Conservation (phyloP, 2,888 invertebrate genomes). For the Priocnemis perturbator region DNA sequence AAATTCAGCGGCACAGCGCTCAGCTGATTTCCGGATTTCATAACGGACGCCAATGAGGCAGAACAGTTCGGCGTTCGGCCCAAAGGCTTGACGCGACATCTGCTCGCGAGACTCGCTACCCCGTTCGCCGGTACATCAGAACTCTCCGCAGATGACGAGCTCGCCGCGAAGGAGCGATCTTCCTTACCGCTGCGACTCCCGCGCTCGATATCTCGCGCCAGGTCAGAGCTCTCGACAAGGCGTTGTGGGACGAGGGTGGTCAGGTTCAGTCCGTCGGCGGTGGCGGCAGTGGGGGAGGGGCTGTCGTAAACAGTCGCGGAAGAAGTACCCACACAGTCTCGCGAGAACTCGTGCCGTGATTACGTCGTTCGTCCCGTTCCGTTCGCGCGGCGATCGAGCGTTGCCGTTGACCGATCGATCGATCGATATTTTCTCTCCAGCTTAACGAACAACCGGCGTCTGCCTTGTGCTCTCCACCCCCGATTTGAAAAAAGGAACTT, state of each 20-base stretch:
- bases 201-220: conserved; percentile 15
- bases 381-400: no score
- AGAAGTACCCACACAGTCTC: conserved; percentile 57
- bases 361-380: conserved; percentile 33
- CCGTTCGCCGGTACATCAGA: no score
- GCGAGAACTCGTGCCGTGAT: conserved; percentile 56
- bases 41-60: no score
- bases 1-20: no score
- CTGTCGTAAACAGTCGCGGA: conserved; percentile 46
- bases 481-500: no score
- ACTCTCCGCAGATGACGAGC: no score
- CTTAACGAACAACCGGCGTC: neutral
- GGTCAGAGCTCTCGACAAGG: conserved; percentile 29
- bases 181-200: conserved; percentile 14
- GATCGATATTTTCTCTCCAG: neutral
- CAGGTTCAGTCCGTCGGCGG: neutral
- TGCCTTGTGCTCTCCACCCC: no score
- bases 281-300: conserved; percentile 21
- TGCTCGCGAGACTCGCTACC: no score
- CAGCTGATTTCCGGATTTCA: no score
- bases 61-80: no score
- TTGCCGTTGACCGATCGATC: neutral
- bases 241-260: conserved; percentile 20
- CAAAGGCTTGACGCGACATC: no score
- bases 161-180: neutral